Conservation (phyloP, 2,888 invertebrate species). For the Elgonia sp. region DNA sequence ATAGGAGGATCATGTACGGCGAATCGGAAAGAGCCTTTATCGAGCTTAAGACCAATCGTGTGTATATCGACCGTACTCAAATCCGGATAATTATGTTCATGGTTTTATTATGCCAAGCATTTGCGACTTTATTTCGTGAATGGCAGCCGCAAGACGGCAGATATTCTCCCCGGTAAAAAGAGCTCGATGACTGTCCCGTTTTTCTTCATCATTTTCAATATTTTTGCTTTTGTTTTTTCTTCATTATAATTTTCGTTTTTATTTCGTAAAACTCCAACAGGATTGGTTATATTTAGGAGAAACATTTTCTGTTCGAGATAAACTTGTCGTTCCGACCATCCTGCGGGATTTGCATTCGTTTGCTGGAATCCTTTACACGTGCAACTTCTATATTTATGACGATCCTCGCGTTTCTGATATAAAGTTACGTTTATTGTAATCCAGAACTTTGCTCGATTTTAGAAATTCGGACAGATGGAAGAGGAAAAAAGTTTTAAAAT, state of each 20-base stretch:
- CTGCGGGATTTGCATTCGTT: slow-evolving; percentile 81
- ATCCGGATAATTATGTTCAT: slow-evolving; percentile 84
- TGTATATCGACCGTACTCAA: slow-evolving; percentile 67
- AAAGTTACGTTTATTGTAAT: slow-evolving; percentile 62
- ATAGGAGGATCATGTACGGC: slow-evolving; percentile 70
- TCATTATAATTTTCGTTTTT: slow-evolving; percentile 71
- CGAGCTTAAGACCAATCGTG: slow-evolving; percentile 71
- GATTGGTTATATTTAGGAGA: slow-evolving; percentile 82
- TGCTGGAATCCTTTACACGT: slow-evolving; percentile 65
- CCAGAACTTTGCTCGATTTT: slow-evolving; percentile 50
- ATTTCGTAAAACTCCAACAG: slow-evolving; percentile 67
- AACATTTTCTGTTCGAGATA: slow-evolving; percentile 79
- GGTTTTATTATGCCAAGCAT: slow-evolving; percentile 83
- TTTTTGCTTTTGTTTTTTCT: slow-evolving; percentile 69
- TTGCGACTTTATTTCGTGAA: slow-evolving; percentile 80
- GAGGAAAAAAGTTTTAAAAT: background rate
- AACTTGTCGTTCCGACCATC: slow-evolving; percentile 78
- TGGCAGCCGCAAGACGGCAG: slow-evolving; percentile 61
- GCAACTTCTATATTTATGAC: slow-evolving; percentile 58
- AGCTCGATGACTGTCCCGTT: slow-evolving; percentile 79
- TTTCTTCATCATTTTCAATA: slow-evolving; percentile 72
- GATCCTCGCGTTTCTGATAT: slow-evolving; percentile 44
- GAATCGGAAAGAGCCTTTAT: slow-evolving; percentile 70
- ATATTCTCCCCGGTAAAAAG: slow-evolving; percentile 73
- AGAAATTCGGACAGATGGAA: slow-evolving; percentile 20